Conservation (phyloP, 1,140 invertebrate species). For the Aplysia californica region DNA sequence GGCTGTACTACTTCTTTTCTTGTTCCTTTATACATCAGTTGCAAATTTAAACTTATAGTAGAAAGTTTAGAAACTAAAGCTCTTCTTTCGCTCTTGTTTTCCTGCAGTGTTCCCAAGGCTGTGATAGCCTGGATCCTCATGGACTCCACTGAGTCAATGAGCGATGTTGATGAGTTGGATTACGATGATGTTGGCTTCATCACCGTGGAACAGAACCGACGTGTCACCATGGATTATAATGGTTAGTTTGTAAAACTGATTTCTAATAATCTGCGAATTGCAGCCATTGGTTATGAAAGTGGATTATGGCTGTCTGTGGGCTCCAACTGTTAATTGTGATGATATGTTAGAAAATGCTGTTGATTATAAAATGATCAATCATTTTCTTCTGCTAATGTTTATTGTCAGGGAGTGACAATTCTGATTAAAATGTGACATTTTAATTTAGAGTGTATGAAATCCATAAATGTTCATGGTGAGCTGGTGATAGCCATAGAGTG, state of each 20-base stretch:
- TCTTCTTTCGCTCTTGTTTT: background rate
- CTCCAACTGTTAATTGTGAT: background rate
- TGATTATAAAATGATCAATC: background rate
- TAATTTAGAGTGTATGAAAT: too few species aligned
- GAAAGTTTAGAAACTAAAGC: background rate
- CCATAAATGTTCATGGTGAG: too few species aligned
- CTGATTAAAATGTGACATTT: too few species aligned
- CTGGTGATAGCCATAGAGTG: too few species aligned
- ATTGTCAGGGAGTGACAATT: background rate
- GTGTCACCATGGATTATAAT: slow-evolving; percentile 51
- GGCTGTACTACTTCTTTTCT: background rate
- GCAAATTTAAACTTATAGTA: background rate
- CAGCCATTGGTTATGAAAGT: background rate
- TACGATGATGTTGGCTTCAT: slow-evolving; percentile 18
- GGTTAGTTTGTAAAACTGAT: slow-evolving; percentile 32
- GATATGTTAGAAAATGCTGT: background rate
- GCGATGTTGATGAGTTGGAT: slow-evolving; percentile 19
- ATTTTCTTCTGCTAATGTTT: background rate
- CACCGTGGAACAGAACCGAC: slow-evolving; percentile 38
- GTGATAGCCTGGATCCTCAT: slow-evolving; percentile 33
- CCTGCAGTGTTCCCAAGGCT: slow-evolving; percentile 30
- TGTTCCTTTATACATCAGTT: background rate
- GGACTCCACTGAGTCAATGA: slow-evolving; percentile 26
- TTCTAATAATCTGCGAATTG: background rate
- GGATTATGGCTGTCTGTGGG: background rate